Percentiles rank a stretch among this genome's conserved stretches.
phyloP scores from a whole-genome alignment of 2,888 invertebrate species.

The Drosophila seclusa region DNA sequence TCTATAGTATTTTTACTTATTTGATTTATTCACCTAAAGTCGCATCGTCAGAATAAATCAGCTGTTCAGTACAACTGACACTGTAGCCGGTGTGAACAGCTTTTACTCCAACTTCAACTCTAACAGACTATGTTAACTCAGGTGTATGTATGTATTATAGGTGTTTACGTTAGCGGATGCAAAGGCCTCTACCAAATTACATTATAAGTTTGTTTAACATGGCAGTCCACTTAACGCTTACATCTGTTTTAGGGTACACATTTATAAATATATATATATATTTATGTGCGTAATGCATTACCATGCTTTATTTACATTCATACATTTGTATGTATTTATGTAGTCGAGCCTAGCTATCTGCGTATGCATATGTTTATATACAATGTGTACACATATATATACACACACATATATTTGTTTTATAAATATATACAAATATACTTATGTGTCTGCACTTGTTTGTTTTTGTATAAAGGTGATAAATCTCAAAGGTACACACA shows the following conservation, averaged over 20 bases:
- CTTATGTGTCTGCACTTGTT: not conserved
- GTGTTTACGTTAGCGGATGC: not conserved
- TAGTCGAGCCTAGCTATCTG: not conserved
- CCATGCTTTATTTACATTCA: not conserved
- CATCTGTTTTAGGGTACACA: not conserved
- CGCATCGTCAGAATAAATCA: not conserved
- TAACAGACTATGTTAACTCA: slow-evolving; percentile 5
- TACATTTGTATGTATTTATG: not conserved
- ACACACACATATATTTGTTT: not conserved
- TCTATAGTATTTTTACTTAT: not conserved
- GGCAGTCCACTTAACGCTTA: not conserved
- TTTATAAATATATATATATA: not conserved
- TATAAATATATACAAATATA: slow-evolving; percentile 3
- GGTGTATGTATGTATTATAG: not conserved
- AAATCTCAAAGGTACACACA: slow-evolving; percentile 20
- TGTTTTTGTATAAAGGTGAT: slow-evolving; percentile 10
- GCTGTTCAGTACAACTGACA: not conserved
- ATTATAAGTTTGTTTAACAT: not conserved
- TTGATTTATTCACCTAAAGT: not conserved
- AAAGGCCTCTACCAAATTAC: not conserved
- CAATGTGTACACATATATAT: not conserved
- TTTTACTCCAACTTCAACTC: not conserved
- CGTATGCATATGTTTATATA: not conserved
- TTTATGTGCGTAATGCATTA: not conserved
- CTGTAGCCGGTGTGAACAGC: not conserved